Evolutionary conservation across 1,140 invertebrate species (phyloP), one percentile per base, ranked within the genome.

Genomic region (Trachymyrmex cornetzi): DNA sequence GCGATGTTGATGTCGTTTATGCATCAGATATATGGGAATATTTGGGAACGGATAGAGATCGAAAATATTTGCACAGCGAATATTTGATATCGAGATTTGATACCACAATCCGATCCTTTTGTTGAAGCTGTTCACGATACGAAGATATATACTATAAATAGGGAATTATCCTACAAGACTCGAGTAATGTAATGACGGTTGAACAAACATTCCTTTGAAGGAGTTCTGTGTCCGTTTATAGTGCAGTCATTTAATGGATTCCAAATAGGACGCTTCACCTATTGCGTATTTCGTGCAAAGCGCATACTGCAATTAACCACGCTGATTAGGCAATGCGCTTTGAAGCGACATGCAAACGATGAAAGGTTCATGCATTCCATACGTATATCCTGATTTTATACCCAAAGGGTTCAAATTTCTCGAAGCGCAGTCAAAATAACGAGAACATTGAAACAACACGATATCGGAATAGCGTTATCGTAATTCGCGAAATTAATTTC

Each of bases 251-350:
- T 84, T 84, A 84, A 84, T 75, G 27, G 80, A 84, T 84, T 84
- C 55, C 80, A 75, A 84, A 84, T 84, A 84, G 80, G 57, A 50
- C 69, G 80, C 69, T 50, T 75, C 80, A 55, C 55, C 80, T 63
- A 84, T 84, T 75, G 69, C 80, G 63, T 84, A 84, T 61, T 24
- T 61, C 53, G 55, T 14, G 67, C 80, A 84, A 48, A 82, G 80
- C 55, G 69, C 69, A 84, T 22, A 69, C 71, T 63, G 69, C 80
- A 84, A 84, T 84, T 84, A 84, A 84, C 80, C 80, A 75, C 55
- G 80, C 69, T 84, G 80, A 84, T 84, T 84, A 84, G 80, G 80
- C 69, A 84, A 84, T 84, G 80, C 80, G 80, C 80, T 84, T 84
- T 84, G 80, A 84, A 75, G 80, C 69, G 57, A 75, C 69, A 34